Evolutionary conservation across 2,113 vertebrate species (phyloP), one percentile per base, ranked within the genome.

Genomic region (Atlantisia rogersi): DNA sequence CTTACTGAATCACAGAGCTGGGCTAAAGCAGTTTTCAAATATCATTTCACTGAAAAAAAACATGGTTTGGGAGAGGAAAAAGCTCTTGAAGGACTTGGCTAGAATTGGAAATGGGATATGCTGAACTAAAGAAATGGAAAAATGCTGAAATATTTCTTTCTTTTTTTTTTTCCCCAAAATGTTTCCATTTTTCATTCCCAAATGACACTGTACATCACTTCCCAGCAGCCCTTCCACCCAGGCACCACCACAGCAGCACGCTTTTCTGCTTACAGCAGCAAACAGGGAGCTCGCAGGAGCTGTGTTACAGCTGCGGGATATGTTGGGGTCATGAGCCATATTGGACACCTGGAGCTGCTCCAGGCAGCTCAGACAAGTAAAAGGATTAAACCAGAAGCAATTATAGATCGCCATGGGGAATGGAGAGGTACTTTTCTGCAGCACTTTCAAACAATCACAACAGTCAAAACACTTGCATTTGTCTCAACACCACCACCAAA

Each of bases 261-360:
- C 4, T 68, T 40, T 40, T 59, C 56, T 65, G 14, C 56, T 44
- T 37, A 5, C 2, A 6, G 19, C 39, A 70, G 42, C 68, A 53
- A 74, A 50, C 19, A 20, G 24, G n/a, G 53, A 50, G 28, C 21
- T 62, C 1, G 0, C 29, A 19, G 58, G 64, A n/a, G 52, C 53
- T 26, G 19, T 25, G 13, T 59, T n/a, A 71, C 8, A 3, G 2
- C 16, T 35, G 26, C 0, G 1, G 24, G 15, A 62, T 0, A 0
- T 4, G 11, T 16, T 46, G 48, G 24, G 35, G 8, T 46, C 29
- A 11, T 1, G 0, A 24, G 39, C 56, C 4, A 0, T 32, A 11
- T 31, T 11, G 52, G 52, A 28, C 71, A 46, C 52, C 40, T 4
- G 2, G 28, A 76, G 56, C 69, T 56, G 26, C 40, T 81, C n/a